Evolutionary conservation across 2,113 vertebrate genomes (phyloP), one percentile per base, ranked within the genome.

Genomic region (Eudyptes chrysolophus): DNA sequence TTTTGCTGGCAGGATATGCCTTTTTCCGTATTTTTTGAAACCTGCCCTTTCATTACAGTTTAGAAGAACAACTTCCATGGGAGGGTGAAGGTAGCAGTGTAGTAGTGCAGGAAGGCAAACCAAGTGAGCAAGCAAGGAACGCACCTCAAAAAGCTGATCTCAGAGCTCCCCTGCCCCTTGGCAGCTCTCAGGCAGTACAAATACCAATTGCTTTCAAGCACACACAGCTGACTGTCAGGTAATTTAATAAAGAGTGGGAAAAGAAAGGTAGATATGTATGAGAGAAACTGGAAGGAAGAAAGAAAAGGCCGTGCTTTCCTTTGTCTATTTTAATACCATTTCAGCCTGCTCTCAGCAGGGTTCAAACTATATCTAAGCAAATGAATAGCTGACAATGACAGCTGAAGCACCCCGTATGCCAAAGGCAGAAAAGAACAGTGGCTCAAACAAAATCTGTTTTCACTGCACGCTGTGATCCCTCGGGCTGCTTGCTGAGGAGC

Each of bases 381-480:
- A 61, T 82, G 83, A 95, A 82, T 76, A 79, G 92, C 61, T 96
- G 93, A 57, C 77, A 83, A 7, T 82, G 92, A 69, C 84, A 91
- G 89, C 88, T 70, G 69, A 89, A 90, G 72, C 44, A 71, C 29
- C 52, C 90, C 44, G 61, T n/a, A 36, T 71, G 80, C 94, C 79
- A 75, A 68, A 94, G 76, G 64, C 86, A 82, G 76, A 42, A 87
- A 52, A 87, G 80, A 84, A 68, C 69, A 94, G 80, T 89, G 92
- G 52, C 84, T 84, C 80, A 69, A 44, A 81, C 30, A 84, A 69
- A 95, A 69, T 89, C 65, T 96, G 72, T 87, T 88, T 92, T 74
- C 64, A 21, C 16, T 85, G 87, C 91, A 75, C 2, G 4, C 77
- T 87, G 65, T 54, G 93, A 71, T 81, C 77, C 61, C 84, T 84